These are phyloP conservation scores for Picus viridis DNA, from an alignment of 2,797 vertebrate genomes.

Conservation along the genomic window DNA sequence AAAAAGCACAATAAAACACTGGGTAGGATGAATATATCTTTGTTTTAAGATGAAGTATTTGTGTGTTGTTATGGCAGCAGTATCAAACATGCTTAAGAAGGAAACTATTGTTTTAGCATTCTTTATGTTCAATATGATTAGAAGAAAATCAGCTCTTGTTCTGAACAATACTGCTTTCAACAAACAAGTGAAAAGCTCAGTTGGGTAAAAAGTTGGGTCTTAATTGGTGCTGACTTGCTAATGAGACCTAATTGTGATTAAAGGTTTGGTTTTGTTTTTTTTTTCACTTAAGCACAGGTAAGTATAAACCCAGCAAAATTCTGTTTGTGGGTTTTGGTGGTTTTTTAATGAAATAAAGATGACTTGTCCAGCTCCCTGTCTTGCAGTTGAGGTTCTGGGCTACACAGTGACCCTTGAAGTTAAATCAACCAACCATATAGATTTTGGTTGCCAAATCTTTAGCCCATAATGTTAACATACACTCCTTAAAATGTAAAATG, in stretches of 20 bases:
- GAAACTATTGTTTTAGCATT: neutral
- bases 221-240: neutral
- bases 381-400: neutral
- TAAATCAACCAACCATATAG: neutral
- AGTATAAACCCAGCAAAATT: neutral
- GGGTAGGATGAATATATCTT: neutral
- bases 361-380: neutral
- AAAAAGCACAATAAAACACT: neutral
- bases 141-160: slow-evolving; percentile 3
- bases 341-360: neutral
- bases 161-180: neutral
- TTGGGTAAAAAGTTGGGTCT: neutral
- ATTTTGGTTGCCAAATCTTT: neutral
- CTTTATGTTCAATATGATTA: neutral
- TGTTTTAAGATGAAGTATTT: slow-evolving; percentile 10
- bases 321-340: no score
- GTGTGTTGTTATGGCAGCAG: slow-evolving; percentile 48
- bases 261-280: neutral
- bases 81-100: neutral
- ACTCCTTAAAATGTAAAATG: neutral
- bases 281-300: neutral
- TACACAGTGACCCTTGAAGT: neutral
- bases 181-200: neutral
- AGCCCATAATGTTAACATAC: accelerated
- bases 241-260: neutral